These are phyloP conservation scores for Geodia barretti DNA, from an alignment of 37 sponge, comb jelly and placozoan genomes.

Conservation along the genomic window DNA sequence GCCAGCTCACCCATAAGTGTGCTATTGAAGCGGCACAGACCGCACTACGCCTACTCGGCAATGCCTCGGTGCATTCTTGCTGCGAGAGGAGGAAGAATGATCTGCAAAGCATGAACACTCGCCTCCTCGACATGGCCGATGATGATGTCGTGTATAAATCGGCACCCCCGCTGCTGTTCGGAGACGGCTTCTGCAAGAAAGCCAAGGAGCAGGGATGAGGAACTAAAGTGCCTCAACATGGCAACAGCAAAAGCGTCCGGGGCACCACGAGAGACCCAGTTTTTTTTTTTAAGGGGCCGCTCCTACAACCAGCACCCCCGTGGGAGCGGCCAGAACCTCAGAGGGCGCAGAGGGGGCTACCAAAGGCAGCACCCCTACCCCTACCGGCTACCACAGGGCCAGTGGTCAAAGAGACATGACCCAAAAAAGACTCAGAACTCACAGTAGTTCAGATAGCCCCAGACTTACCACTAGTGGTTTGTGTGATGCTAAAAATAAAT, in stretches of 20 bases:
- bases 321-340: constrained; percentile 24
- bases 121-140: not conserved
- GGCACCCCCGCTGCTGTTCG: constrained; percentile 22
- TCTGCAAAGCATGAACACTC: not conserved
- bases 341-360: constrained; percentile 6
- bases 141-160: not conserved
- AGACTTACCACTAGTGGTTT: not conserved
- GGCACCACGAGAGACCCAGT: not conserved
- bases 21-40: not conserved
- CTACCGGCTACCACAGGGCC: too few relatives aligned
- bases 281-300: constrained; percentile 35
- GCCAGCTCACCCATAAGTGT: not conserved
- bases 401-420: too few relatives aligned
- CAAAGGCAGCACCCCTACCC: constrained; percentile 2
- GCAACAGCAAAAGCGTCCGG: too few relatives aligned
- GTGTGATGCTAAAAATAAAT: not conserved
- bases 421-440: too few relatives aligned
- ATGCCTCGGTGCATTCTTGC: constrained; percentile 10
- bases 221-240: constrained; percentile 2
- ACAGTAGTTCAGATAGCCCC: not conserved
- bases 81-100: not conserved
- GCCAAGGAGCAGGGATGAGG: constrained; percentile 22
- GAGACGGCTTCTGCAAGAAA: constrained; percentile 12
- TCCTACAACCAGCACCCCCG: not conserved
- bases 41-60: constrained; percentile 5